phyloP scores from a whole-genome alignment of 1,140 invertebrate species.

The Diachasmimorpha longicaudata region DNA sequence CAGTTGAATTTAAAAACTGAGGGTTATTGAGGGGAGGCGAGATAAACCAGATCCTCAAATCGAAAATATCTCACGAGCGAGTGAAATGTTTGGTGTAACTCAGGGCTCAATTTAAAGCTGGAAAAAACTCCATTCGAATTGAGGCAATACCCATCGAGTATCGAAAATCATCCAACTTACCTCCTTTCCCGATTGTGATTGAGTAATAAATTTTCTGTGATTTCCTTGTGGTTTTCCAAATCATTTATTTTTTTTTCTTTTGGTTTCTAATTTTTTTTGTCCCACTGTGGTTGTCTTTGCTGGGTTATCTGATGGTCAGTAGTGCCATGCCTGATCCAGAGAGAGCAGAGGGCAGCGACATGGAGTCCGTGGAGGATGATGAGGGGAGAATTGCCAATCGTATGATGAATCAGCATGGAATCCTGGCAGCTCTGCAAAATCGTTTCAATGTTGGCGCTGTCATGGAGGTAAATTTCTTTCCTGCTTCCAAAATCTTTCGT shows the following conservation, averaged over 20 bases:
- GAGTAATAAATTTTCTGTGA: no score
- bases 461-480: slow-evolving; percentile 40
- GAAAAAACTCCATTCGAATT: no score
- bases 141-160: no score
- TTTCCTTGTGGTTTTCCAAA: neutral
- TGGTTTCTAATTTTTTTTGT: neutral
- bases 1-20: no score
- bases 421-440: slow-evolving; percentile 43
- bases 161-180: no score
- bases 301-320: slow-evolving; percentile 25
- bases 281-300: neutral
- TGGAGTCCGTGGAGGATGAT: slow-evolving; percentile 50
- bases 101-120: no score
- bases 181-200: no score
- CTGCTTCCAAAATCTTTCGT: neutral
- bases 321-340: slow-evolving; percentile 53
- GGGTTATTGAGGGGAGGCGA: no score
- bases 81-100: no score
- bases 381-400: slow-evolving; percentile 31
- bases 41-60: no score
- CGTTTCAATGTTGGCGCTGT: slow-evolving; percentile 35
- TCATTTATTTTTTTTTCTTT: slow-evolving; percentile 13
- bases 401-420: slow-evolving; percentile 18
- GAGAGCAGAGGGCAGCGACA: slow-evolving; percentile 44
- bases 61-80: no score